Conservation (phyloP, 2,888 invertebrate genomes). For the Pachymerium ferrugineum region DNA sequence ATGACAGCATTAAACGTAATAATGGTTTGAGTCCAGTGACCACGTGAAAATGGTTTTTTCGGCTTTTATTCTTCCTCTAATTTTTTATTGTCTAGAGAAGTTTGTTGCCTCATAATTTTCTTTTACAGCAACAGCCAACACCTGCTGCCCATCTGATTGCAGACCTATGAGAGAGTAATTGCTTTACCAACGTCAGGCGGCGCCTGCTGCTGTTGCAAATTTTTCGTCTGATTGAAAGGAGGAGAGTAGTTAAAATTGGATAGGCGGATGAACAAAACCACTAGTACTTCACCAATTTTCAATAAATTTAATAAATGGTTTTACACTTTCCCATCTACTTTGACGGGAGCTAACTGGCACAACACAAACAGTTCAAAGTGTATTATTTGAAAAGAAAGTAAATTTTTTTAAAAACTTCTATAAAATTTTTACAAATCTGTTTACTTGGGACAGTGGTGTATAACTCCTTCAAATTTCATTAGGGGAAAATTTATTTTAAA, state of each 20-base stretch:
- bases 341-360: too few species aligned
- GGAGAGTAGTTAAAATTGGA: background rate
- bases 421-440: too few species aligned
- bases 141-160: slow-evolving; percentile 27
- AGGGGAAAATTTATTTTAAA: too few species aligned
- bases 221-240: slow-evolving; percentile 17
- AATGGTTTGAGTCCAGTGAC: slow-evolving; percentile 2
- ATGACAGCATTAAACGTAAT: background rate
- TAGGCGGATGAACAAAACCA: too few species aligned
- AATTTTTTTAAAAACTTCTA: too few species aligned
- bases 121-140: slow-evolving; percentile 27
- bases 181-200: slow-evolving; percentile 20
- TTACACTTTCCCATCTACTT: too few species aligned
- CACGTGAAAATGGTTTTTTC: slow-evolving; percentile 14
- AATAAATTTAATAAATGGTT: too few species aligned
- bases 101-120: slow-evolving; percentile 23
- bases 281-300: too few species aligned
- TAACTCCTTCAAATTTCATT: too few species aligned
- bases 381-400: too few species aligned
- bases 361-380: too few species aligned
- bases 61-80: background rate
- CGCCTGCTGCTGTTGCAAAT: slow-evolving; percentile 24
- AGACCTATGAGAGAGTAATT: slow-evolving; percentile 24
- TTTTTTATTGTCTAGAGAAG: slow-evolving; percentile 19
- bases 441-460: too few species aligned